A percentile compares a stretch with the other conserved stretches of the same genome.
phyloP scores from a whole-genome alignment of 2,888 invertebrate genomes.

The Ditylenchus weischeri region DNA sequence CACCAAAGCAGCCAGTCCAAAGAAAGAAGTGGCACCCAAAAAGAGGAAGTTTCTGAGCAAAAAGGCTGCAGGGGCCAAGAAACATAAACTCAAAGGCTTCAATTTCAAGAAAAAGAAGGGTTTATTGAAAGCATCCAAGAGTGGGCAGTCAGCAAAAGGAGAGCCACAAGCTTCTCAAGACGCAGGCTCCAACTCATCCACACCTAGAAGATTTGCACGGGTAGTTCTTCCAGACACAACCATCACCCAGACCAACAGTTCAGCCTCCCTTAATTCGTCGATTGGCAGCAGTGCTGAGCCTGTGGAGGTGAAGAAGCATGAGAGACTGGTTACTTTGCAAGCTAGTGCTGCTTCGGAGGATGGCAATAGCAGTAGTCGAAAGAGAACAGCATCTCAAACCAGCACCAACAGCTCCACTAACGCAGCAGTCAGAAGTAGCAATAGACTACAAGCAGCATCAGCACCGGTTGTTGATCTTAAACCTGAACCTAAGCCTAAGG shows the following conservation, averaged over 20 bases:
- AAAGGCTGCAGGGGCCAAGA: not conserved
- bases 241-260: not conserved
- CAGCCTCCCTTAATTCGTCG: not conserved
- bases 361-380: not conserved
- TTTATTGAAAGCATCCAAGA: too few relatives aligned
- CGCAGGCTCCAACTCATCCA: not conserved
- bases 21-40: not conserved
- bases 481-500: slow-evolving; percentile 6
- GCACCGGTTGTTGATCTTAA: not conserved
- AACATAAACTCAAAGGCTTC: slow-evolving; percentile 1
- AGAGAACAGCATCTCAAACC: slow-evolving; percentile 5
- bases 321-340: not conserved
- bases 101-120: too few relatives aligned
- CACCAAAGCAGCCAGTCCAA: too few relatives aligned
- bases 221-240: not conserved
- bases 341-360: too few relatives aligned
- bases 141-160: too few relatives aligned
- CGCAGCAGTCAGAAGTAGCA: not conserved
- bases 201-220: slow-evolving; percentile 1
- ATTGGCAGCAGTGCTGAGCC: not conserved
- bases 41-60: not conserved
- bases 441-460: not conserved
- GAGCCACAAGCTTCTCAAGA: too few relatives aligned
- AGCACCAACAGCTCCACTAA: too few relatives aligned
- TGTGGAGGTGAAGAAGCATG: slow-evolving; percentile 1